Base-by-base conservation (phyloP, 2,888 invertebrate genomes). In the Caradrina kadenii region DNA sequence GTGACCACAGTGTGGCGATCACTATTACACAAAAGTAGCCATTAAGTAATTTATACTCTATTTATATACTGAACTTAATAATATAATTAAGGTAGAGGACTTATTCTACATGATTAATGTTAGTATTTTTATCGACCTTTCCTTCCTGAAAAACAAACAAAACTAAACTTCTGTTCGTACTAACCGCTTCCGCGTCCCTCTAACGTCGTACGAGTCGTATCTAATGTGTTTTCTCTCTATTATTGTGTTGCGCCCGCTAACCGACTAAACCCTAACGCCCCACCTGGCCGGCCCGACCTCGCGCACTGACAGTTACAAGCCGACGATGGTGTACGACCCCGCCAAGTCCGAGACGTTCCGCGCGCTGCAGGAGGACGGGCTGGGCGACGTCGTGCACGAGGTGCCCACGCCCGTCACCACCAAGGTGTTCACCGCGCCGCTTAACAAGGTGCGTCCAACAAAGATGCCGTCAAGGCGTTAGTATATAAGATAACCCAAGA, bases 341-440 rank as follows among this genome's bases (percentile, higher is more conserved):
- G 97, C 98, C 92, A 97, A 97, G 96, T 98, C 98, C 90, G 98
- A 98, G 93, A 98, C 98, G 71, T 98, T 97, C 96, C 98, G 97
- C 96, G 98, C 98, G 88, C 97, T 98, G 79, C 98, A 98, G 93
- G 98, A 98, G 93, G 97, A 97, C 82, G 97, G 97, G 84, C 93
- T 96, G 61, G 97, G 97, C 79, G 97, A 96, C 89, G 92, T 93
- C 65, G 95, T 97, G 83, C 97, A 97, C 76, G 98, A 98, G 94
- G 97, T 97, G 86, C 96, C 96, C 83, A 96, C 96, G 86, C 97
- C 98, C 80, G 97, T 97, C 71, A 97, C 97, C 90, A 96, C 97
- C 87, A 98, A 97, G 96, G 97, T 98, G 90, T 98, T 98, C 96
- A 96, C 97, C 79, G 97, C 97, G 85, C 97, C 97, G 65, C 93